Evolutionary conservation across 2,797 vertebrate genomes (phyloP), one percentile per base, ranked within the genome.

Genomic region (Rachycentron canadum): DNA sequence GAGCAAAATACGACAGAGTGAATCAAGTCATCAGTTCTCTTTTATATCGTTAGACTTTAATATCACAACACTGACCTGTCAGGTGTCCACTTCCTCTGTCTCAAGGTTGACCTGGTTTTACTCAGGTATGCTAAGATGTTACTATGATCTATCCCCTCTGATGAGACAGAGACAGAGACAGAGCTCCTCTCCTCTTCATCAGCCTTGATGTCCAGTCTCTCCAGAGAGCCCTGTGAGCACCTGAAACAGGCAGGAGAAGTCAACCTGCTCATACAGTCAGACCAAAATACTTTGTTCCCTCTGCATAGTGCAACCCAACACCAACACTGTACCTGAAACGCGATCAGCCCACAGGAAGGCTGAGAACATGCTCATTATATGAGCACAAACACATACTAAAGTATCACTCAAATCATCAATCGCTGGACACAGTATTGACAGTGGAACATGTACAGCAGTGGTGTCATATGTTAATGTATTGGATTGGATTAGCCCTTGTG

Each of bases 61-160:
- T 13, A 66, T 36, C 61, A 73, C 32, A 71, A 63, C 79, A 82
- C 91, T 83, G 60, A 96, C 94, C 94, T 93, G 63, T 80, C 25
- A 1, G 66, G 7, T 36, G 79, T 83, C 81, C 55, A 61, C 43
- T 72, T 78, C 30, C 49, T 76, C 19, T 69, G 73, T 63, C 38
- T 56, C 5, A 79, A 79, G 19, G 59, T 61, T 11, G 66, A 66
- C 9, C 36, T 70, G 25, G 32, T 34, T 68, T 66, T 66, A 7
- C 57, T 77, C 36, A 77, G 61, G 68, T 82, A 72, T 23, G 78
- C 83, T 28, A 88, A 71, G 70, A 89, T 53, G 62, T 86, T 28
- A 50, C 71, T 61, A 26, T 80, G 56, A 63, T 70, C 77, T 23
- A 23, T 41, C 30, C 43, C 81, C 70, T 89, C 88, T 53, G 73